Evolutionary conservation across 2,113 vertebrate genomes (phyloP).

Genomic region (Cynoglossus semilaevis): DNA sequence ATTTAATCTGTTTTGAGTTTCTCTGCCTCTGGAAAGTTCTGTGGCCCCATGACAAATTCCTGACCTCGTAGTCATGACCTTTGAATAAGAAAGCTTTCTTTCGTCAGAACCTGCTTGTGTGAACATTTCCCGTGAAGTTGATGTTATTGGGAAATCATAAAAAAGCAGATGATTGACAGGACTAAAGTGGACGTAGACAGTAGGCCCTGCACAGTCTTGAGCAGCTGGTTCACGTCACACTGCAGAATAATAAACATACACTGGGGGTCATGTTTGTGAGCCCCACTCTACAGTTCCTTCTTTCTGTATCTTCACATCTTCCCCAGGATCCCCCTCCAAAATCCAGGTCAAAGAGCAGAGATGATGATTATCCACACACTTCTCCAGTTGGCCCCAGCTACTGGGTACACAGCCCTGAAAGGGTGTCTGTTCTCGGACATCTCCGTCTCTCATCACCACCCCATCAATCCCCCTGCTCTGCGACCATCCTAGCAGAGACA

Average conservation of each 20-base stretch:
- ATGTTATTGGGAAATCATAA: slow-evolving; percentile 33
- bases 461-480: slow-evolving; percentile 70
- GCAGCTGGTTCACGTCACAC: slow-evolving; percentile 42
- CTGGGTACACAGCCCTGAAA: slow-evolving; percentile 69
- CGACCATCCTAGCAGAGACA: slow-evolving; percentile 67
- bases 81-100: slow-evolving; percentile 13
- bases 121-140: slow-evolving; percentile 10
- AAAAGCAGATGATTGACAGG: slow-evolving; percentile 45
- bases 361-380: slow-evolving; percentile 61
- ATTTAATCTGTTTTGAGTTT: slow-evolving; percentile 54
- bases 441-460: slow-evolving; percentile 76
- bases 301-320: slow-evolving; percentile 30
- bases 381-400: slow-evolving; percentile 58
- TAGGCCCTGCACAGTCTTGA: slow-evolving; percentile 32
- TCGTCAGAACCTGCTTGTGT: no score
- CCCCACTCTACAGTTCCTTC: slow-evolving; percentile 23
- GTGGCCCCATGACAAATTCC: slow-evolving; percentile 26
- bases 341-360: slow-evolving; percentile 32
- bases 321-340: slow-evolving; percentile 24
- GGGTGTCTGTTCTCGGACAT: slow-evolving; percentile 73
- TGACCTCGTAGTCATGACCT: slow-evolving; percentile 39
- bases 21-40: slow-evolving; percentile 31
- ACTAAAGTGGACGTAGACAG: slow-evolving; percentile 31
- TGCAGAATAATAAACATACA: slow-evolving; percentile 59
- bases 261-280: slow-evolving; percentile 43